These are phyloP conservation scores for Aphodius sticticus DNA, from an alignment of 2,888 invertebrate genomes.

Conservation along the genomic window DNA sequence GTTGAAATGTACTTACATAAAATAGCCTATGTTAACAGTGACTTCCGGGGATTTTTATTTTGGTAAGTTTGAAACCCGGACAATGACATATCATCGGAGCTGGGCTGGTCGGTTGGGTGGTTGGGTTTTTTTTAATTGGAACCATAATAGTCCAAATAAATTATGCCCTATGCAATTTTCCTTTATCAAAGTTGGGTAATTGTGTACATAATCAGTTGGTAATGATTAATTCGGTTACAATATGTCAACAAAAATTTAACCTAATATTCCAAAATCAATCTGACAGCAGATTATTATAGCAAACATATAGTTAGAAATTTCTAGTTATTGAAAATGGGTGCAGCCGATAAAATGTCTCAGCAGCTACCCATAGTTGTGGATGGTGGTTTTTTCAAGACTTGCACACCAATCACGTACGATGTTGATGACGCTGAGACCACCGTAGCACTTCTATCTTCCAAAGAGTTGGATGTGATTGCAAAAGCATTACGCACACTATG, in stretches of 20 bases:
- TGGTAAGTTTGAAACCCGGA: no score
- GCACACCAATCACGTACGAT: constrained; percentile 8
- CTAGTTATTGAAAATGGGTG: not conserved
- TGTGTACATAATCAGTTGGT: no score
- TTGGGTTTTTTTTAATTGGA: no score
- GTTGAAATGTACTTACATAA: no score
- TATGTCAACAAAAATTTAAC: not conserved
- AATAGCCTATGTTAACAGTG: no score
- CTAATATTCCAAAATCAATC: not conserved
- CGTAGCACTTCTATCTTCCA: constrained; percentile 18
- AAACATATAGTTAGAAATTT: not conserved
- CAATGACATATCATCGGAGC: no score
- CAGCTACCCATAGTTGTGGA: not conserved
- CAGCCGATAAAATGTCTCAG: not conserved
- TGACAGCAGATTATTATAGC: not conserved
- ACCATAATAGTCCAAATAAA: no score
- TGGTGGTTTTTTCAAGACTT: not conserved
- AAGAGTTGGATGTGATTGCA: constrained; percentile 17
- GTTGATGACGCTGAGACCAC: constrained; percentile 25
- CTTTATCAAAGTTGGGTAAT: no score
- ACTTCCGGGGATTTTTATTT: no score
- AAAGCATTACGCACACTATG: constrained; percentile 20
- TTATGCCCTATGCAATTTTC: no score
- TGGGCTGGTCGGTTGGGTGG: no score
- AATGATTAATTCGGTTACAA: no score